These are phyloP conservation scores for Anastrepha ludens DNA, from an alignment of 1,140 invertebrate genomes.

Conservation along the genomic window DNA sequence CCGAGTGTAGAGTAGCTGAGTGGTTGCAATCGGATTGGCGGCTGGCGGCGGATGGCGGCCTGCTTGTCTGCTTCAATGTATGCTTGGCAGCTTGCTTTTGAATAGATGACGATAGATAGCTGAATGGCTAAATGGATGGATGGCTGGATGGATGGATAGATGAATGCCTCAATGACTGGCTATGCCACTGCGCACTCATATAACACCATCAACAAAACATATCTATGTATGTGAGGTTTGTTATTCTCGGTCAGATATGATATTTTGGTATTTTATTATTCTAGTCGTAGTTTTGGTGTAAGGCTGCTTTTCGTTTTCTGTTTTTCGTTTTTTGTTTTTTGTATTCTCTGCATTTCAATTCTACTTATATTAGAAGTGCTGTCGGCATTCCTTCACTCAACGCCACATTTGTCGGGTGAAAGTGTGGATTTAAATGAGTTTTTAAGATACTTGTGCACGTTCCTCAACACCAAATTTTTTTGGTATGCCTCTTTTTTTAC, in stretches of 20 bases:
- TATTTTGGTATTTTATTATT: not conserved
- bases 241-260: not conserved
- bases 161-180: slow-evolving; percentile 48
- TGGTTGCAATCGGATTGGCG: not conserved
- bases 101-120: slow-evolving; percentile 51
- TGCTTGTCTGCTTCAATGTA: slow-evolving; percentile 16
- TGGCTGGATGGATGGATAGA: slow-evolving; percentile 10
- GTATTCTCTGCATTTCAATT: not conserved
- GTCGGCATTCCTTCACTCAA: slow-evolving; percentile 51
- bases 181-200: slow-evolving; percentile 25
- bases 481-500: not conserved
- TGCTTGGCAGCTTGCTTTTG: slow-evolving; percentile 45
- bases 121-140: slow-evolving; percentile 11
- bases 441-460: slow-evolving; percentile 56
- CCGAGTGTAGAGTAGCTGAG: slow-evolving; percentile 23
- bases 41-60: not conserved
- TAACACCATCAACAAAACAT: slow-evolving; percentile 8
- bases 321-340: not conserved
- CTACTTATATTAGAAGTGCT: slow-evolving; percentile 22
- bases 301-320: not conserved
- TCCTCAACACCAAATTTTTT: slow-evolving; percentile 29
- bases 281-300: not conserved
- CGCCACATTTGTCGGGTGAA: slow-evolving; percentile 47
- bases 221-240: not conserved
- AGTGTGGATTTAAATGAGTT: slow-evolving; percentile 57